These are phyloP conservation scores for Parnassius smintheus DNA, from an alignment of 2,888 invertebrate species.

Conservation along the genomic window DNA sequence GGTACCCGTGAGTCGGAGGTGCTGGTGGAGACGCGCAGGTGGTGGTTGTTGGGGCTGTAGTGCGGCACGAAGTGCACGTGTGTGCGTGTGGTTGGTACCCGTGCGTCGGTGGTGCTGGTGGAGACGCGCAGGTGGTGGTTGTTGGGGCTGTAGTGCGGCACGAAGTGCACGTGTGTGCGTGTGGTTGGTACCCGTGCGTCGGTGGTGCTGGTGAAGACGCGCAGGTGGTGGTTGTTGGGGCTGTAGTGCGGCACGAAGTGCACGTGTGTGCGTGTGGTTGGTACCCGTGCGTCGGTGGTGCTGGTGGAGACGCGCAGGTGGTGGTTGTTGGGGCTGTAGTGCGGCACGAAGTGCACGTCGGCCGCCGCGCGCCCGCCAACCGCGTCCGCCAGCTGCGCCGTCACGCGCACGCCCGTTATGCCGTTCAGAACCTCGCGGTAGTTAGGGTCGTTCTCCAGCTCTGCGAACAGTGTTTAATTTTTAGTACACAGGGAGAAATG, in stretches of 20 bases:
- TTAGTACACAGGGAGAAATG: too few relatives aligned
- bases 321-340: constrained; percentile 90
- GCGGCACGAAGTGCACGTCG: constrained; percentile 87
- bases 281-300: constrained; percentile 88
- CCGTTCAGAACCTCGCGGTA: constrained; percentile 84
- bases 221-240: constrained; percentile 52
- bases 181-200: constrained; percentile 85
- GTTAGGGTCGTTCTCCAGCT: constrained; percentile 78
- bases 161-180: constrained; percentile 84
- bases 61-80: constrained; percentile 88
- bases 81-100: constrained; percentile 90
- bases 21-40: too few relatives aligned
- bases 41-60: constrained; percentile 52
- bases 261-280: constrained; percentile 73
- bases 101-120: constrained; percentile 92
- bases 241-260: constrained; percentile 90
- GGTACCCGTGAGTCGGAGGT: too few relatives aligned
- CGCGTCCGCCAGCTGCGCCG: constrained; percentile 85
- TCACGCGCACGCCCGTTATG: constrained; percentile 84
- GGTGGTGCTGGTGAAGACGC: constrained; percentile 29
- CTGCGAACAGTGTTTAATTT: constrained; percentile 36
- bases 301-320: constrained; percentile 93
- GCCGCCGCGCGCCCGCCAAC: constrained; percentile 84
- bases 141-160: constrained; percentile 90
- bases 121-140: constrained; percentile 81